Base-by-base conservation (phyloP, 2,113 vertebrate species). In the Hypomesus transpacificus region DNA sequence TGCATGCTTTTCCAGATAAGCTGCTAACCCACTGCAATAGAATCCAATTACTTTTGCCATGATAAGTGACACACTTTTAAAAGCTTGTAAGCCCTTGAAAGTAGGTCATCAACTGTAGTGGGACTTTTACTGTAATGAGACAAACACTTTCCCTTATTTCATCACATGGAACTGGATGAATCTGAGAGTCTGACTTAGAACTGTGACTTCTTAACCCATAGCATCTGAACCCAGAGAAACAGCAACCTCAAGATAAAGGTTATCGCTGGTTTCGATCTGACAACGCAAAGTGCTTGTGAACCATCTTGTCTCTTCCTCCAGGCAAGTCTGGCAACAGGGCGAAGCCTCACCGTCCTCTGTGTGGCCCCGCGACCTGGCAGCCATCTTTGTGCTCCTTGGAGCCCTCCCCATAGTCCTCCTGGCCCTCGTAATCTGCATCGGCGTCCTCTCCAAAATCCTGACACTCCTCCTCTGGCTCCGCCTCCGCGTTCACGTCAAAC, bases 401-500 rank as follows among this genome's bases (percentile, higher is more conserved):
- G 24, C 87, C 83, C 0, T 89, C 89, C 1, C 73, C 87, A 5
- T 76, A 60, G 66, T 90, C 87, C 1, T 76, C 88, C 0, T 21
- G n/a, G 0, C 80, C 76, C 0, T 68, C 88, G 0, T 86, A 91
- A 9, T 95, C 93, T 0, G 84, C 92, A 14, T 87, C 87, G 77
- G 96, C 96, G 75, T 94, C 87, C 0, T 91, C 88, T 1, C 77
- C 87, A 0, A 73, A 6, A 51, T 82, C 78, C 3, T 54, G 62
- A 3, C 79, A 77, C 4, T 68, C 88, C 1, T 78, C 78, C 18
- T 90, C 90, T 0, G 14, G 73, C 69, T 84, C 84, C 0, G 72
- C 57, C 57, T 94, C 93, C 0, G 90, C 92, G 0, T 94, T 86
- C 64, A 96, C 82, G 4, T 98, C 93, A 8, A 98, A 99, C 0